Evolutionary conservation across 2,797 vertebrate genomes (phyloP), one percentile per base, ranked within the genome.

Genomic region (Melanotaenia maccullochi): DNA sequence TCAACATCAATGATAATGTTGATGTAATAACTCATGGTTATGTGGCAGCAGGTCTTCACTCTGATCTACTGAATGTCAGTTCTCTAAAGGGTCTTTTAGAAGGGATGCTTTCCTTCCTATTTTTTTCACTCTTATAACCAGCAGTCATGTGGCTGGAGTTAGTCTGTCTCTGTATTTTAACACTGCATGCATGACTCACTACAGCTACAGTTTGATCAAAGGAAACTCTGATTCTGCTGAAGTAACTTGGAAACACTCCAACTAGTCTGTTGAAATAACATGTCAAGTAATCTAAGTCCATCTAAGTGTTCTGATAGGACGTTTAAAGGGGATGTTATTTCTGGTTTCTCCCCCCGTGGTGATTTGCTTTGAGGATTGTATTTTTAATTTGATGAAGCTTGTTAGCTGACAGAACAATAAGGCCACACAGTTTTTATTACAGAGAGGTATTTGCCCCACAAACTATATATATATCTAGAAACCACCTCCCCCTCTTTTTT

Each of bases 171-270:
- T 58, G n/a, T 60, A 33, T 67, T 3, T 65, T 40, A 65, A 25
- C 54, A 12, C 30, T 59, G 66, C 22, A n/a, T 60, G 64, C 54
- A 32, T 77, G 72, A 60, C 61, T 72, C 52, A 13, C 49, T 25
- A 12, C 4, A 68, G 18, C 64, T 63, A 28, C 52, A 61, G 35
- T n/a, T n/a, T n/a, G 57, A 66, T 61, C 28, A 63, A 58, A 75
- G 44, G 42, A 47, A 55, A 22, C 18, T 55, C 42, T 58, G 56
- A 65, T 54, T 62, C 9, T 47, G 35, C 55, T 40, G 40, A 68
- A 49, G 54, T 25, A 33, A 64, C 32, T 18, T 72, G 65, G 40
- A 71, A 55, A 52, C 9, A 28, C 20, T 57, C 51, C 0, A 54
- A 28, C 73, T 65, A 54, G 44, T 64, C n/a, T 60, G 16, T 47